Conservation (phyloP, 2,113 vertebrate species). For the Genyomyrus donnyi region DNA sequence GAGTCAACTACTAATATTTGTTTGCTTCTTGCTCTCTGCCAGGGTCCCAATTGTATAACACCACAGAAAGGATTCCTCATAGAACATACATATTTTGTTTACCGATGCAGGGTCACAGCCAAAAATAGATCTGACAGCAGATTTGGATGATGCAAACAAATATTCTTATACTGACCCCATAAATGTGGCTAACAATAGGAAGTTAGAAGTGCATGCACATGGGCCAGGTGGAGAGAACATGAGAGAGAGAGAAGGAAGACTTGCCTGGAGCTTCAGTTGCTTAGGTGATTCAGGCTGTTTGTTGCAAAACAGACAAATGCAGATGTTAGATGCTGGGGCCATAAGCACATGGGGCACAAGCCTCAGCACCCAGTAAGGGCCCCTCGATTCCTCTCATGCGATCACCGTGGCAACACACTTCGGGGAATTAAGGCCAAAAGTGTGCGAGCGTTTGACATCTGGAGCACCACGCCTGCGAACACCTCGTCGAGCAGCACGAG, state of each 20-base stretch:
- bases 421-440: neutral
- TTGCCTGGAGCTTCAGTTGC: constrained; percentile 92
- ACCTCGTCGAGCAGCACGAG: neutral
- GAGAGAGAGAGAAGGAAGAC: constrained; percentile 55
- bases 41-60: neutral
- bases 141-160: neutral
- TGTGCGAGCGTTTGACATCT: neutral
- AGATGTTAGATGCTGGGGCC: constrained; percentile 66
- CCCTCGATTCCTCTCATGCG: neutral
- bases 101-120: neutral
- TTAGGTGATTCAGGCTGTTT: constrained; percentile 92
- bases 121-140: neutral
- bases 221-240: neutral
- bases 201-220: constrained; percentile 45
- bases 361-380: constrained; percentile 22
- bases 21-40: neutral
- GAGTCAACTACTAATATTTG: neutral
- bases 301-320: constrained; percentile 76
- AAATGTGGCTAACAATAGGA: constrained; percentile 10
- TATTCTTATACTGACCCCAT: neutral
- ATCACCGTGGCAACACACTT: neutral
- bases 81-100: neutral
- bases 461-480: neutral
- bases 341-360: neutral
- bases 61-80: neutral